phyloP scores from a whole-genome alignment of 2,888 invertebrate species.

The Cremastobaeus sp. region DNA sequence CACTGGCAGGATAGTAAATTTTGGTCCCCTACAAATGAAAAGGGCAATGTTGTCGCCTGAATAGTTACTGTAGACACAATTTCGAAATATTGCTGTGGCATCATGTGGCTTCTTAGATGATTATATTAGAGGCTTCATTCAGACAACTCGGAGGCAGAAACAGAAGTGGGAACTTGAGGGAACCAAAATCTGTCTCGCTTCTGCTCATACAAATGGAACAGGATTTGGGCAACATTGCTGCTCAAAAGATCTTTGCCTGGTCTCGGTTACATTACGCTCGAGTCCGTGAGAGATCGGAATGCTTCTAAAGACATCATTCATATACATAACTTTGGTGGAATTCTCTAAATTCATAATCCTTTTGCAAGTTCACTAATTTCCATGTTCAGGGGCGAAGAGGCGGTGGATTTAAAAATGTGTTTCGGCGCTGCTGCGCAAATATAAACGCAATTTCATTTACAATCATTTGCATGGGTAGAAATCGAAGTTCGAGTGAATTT shows the following conservation, averaged over 20 bases:
- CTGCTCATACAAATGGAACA: conserved; percentile 53
- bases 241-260: conserved; percentile 46
- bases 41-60: no score
- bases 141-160: conserved; percentile 28
- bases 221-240: conserved; percentile 37
- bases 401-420: no score
- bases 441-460: conserved; percentile 39
- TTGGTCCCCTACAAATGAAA: conserved; percentile 23
- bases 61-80: conserved; percentile 3
- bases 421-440: conserved; percentile 14
- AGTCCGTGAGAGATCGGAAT: conserved; percentile 28
- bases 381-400: no score
- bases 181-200: conserved; percentile 45
- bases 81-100: no score
- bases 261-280: conserved; percentile 35
- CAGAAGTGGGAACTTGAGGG: conserved; percentile 33
- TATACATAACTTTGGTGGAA: conserved; percentile 47
- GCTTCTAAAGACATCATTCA: conserved; percentile 51
- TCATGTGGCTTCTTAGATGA: conserved; percentile 46
- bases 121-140: conserved; percentile 43
- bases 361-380: no score
- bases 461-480: conserved; percentile 22
- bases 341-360: no score
- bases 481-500: conserved; percentile 13
- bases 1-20: no score